These are phyloP conservation scores for Ruditapes philippinarum DNA, from an alignment of 1,140 invertebrate genomes.

Conservation along the genomic window DNA sequence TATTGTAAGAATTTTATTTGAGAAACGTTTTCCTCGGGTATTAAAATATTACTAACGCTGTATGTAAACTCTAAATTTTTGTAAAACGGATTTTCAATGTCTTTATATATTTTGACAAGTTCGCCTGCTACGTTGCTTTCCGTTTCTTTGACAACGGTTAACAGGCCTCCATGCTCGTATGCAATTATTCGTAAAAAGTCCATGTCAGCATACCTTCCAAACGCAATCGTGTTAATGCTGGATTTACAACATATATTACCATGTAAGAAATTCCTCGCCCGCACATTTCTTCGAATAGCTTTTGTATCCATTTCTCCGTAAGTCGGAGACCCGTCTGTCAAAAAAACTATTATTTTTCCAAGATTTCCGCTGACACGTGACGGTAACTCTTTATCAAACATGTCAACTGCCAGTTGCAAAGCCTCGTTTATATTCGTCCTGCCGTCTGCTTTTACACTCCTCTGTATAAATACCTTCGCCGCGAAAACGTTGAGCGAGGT, in stretches of 20 bases:
- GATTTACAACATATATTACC: conserved; percentile 10
- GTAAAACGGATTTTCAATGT: conserved; percentile 41
- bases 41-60: not conserved
- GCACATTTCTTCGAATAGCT: not conserved
- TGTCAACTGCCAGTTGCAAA: not conserved
- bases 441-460: not conserved
- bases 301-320: not conserved
- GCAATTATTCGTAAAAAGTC: conserved; percentile 28
- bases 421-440: conserved; percentile 33
- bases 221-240: conserved; percentile 5
- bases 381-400: not conserved
- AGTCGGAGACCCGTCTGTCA: conserved; percentile 41
- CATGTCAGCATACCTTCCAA: not conserved
- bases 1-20: conserved; percentile 25
- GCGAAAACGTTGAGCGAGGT: not conserved
- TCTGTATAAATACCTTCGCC: not conserved
- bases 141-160: conserved; percentile 11
- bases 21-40: not conserved
- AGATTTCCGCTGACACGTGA: not conserved
- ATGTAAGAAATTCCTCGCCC: not conserved
- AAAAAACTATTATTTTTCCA: conserved; percentile 38
- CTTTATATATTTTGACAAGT: conserved; percentile 10
- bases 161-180: conserved; percentile 7
- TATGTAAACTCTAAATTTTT: conserved; percentile 1
- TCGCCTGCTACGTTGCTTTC: not conserved